Percentiles rank a stretch among this genome's conserved stretches.
Conservation (phyloP, 1,140 invertebrate genomes). For the Drosophila prosaltans region DNA sequence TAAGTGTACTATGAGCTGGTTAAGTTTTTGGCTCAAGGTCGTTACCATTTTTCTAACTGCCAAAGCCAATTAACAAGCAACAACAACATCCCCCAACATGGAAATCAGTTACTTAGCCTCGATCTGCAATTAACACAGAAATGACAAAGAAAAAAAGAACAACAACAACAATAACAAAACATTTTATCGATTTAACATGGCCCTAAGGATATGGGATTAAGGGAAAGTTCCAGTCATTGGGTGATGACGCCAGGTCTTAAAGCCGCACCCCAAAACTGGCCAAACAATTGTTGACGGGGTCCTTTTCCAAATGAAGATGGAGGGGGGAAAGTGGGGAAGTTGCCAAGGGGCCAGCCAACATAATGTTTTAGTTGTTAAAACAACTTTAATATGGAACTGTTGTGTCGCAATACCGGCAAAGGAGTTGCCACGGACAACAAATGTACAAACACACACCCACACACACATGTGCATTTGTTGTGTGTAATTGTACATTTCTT, state of each 20-base stretch:
- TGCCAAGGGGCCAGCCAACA: slow-evolving; percentile 23
- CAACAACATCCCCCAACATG: slow-evolving; percentile 30
- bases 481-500: slow-evolving; percentile 3
- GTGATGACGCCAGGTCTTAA: slow-evolving; percentile 72
- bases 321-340: slow-evolving; percentile 43
- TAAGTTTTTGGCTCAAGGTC: slow-evolving; percentile 1
- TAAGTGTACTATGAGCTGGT: background rate
- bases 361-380: slow-evolving; percentile 53
- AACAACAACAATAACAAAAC: slow-evolving; percentile 6
- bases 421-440: slow-evolving; percentile 57
- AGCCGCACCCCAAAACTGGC: slow-evolving; percentile 56
- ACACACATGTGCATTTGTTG: slow-evolving; percentile 19
- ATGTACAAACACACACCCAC: slow-evolving; percentile 13
- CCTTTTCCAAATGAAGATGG: background rate
- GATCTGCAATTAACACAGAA: slow-evolving; percentile 61
- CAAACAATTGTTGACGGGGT: background rate
- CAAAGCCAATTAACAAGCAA: slow-evolving; percentile 59
- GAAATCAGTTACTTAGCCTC: slow-evolving; percentile 56
- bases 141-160: slow-evolving; percentile 13
- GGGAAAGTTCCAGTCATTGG: slow-evolving; percentile 65
- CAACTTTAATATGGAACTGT: slow-evolving; percentile 60
- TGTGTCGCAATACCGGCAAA: slow-evolving; percentile 42
- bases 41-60: slow-evolving; percentile 31
- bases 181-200: slow-evolving; percentile 68
- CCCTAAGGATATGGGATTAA: slow-evolving; percentile 34